Percentiles rank a stretch among this genome's conserved stretches.
Evolutionary conservation across 2,797 vertebrate species (phyloP).

Genomic region (Fringilla coelebs): DNA sequence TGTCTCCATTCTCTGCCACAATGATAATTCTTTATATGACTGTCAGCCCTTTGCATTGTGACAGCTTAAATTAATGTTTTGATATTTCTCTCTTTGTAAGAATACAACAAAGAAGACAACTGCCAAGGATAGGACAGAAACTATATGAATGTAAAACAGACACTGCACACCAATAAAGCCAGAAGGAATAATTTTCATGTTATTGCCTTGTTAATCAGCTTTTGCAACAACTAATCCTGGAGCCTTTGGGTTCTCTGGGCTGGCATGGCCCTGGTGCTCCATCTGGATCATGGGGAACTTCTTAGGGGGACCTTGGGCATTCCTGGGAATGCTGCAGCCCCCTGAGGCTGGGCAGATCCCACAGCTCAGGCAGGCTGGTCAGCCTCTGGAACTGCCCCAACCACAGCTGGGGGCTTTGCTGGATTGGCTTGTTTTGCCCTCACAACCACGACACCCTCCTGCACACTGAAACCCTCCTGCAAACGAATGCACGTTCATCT

Average conservation of each 20-base stretch:
- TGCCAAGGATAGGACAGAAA: slow-evolving; percentile 67
- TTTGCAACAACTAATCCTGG: slow-evolving; percentile 26
- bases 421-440: slow-evolving; percentile 3
- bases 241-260: neutral
- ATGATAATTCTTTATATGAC: slow-evolving; percentile 71
- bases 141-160: slow-evolving; percentile 64
- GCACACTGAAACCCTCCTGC: neutral
- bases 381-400: neutral
- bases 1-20: slow-evolving; percentile 68
- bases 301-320: neutral
- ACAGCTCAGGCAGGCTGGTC: neutral
- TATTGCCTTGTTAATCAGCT: slow-evolving; percentile 56
- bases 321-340: neutral
- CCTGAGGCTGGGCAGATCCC: neutral
- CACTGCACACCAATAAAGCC: slow-evolving; percentile 53
- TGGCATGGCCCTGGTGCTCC: neutral
- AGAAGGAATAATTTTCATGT: slow-evolving; percentile 38
- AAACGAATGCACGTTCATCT: neutral
- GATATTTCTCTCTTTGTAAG: slow-evolving; percentile 71
- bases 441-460: neutral
- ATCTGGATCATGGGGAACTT: neutral
- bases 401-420: neutral
- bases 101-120: slow-evolving; percentile 72
- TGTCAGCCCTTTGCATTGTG: slow-evolving; percentile 75
- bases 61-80: slow-evolving; percentile 77